Conservation (phyloP, 2,113 vertebrate species). For the Procavia capensis region DNA sequence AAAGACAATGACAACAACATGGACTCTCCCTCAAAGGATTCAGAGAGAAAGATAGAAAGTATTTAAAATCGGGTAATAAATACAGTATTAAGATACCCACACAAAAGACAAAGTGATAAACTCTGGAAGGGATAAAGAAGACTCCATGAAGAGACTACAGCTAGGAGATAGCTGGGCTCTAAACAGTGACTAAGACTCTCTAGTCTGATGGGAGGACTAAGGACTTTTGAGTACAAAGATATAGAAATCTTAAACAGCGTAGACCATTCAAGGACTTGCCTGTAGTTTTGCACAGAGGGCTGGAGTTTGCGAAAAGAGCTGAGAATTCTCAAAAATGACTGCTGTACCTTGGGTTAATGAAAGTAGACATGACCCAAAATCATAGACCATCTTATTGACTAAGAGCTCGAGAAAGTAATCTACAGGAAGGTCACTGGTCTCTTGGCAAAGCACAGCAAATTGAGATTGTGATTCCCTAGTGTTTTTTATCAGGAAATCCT, state of each 20-base stretch:
- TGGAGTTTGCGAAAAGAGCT: not conserved
- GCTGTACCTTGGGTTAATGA: not conserved
- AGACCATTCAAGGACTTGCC: not conserved
- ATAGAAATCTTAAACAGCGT: not conserved
- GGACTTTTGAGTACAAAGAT: not conserved
- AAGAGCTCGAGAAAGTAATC: not conserved
- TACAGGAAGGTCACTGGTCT: not conserved
- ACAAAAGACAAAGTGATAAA: not conserved
- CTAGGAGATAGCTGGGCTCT: not conserved
- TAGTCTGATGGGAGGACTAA: not conserved
- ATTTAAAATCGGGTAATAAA: not conserved
- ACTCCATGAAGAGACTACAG: not conserved
- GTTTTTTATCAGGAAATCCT: not conserved
- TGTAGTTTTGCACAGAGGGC: not conserved
- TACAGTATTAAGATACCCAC: not conserved
- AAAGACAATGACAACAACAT: not conserved
- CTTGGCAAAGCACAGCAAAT: not conserved
- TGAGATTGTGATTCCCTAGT: not conserved
- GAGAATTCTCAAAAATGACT: not conserved
- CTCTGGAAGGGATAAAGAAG: not conserved
- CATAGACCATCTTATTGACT: not conserved
- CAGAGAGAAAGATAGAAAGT: not conserved
- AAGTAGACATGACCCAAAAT: not conserved
- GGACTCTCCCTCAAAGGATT: not conserved
- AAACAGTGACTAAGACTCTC: not conserved